phyloP scores from a whole-genome alignment of 2,797 vertebrate species.

The Chromobotia macracanthus region DNA sequence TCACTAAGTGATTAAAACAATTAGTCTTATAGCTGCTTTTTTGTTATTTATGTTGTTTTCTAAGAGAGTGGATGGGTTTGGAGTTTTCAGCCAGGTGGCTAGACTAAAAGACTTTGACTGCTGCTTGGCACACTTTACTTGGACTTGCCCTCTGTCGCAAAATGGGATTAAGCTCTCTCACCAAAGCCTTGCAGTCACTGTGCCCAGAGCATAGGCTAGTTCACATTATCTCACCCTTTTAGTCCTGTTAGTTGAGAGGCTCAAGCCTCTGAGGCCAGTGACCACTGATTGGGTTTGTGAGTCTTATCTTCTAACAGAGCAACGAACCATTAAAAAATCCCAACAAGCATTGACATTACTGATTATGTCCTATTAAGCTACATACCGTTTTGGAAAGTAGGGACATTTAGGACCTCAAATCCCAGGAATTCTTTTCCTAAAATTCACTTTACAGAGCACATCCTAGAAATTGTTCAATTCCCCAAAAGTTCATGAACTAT shows the following conservation, averaged over 20 bases:
- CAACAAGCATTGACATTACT: background rate
- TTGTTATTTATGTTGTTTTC: conserved; percentile 38
- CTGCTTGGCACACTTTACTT: conserved; percentile 34
- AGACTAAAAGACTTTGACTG: conserved; percentile 48
- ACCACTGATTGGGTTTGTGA: background rate
- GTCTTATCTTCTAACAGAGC: conserved; percentile 12
- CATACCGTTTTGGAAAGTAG: background rate
- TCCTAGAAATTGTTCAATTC: background rate
- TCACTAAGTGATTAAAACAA: conserved; percentile 6
- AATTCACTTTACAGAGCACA: too few relatives aligned
- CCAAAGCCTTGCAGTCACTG: conserved; percentile 20
- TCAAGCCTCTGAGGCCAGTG: background rate
- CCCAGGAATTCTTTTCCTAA: background rate
- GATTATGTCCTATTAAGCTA: background rate
- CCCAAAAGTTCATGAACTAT: background rate
- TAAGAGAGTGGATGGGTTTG: conserved; percentile 22
- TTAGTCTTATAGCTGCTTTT: conserved; percentile 5
- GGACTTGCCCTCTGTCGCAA: conserved; percentile 29
- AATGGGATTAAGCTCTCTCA: conserved; percentile 41
- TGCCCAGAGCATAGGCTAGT: conserved; percentile 14
- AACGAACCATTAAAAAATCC: background rate
- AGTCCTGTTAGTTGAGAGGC: background rate
- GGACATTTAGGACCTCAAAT: background rate
- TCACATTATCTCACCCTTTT: background rate
- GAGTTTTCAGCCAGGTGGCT: conserved; percentile 38